These are phyloP conservation scores for Adelognathus sp. DNA, from an alignment of 2,888 invertebrate species.

Conservation along the genomic window DNA sequence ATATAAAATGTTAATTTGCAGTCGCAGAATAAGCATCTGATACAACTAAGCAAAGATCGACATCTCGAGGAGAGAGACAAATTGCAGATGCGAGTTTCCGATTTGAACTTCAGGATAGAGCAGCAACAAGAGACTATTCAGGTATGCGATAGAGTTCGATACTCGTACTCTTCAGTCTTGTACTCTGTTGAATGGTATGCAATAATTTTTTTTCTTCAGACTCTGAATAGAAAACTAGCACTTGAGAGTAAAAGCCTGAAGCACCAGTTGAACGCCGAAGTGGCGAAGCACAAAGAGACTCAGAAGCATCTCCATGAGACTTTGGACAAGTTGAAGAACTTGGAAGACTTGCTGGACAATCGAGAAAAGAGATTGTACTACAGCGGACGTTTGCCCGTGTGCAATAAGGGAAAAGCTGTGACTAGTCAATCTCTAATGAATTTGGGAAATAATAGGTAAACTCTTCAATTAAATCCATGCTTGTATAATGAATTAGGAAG, in stretches of 20 bases:
- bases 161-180: neutral
- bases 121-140: slow-evolving; percentile 80
- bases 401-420: slow-evolving; percentile 65
- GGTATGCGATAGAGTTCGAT: slow-evolving; percentile 64
- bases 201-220: slow-evolving; percentile 79
- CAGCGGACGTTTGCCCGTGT: slow-evolving; percentile 68
- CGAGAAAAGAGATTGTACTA: slow-evolving; percentile 74
- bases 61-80: slow-evolving; percentile 89
- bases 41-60: slow-evolving; percentile 88
- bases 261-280: slow-evolving; percentile 87
- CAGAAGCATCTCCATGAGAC: slow-evolving; percentile 86
- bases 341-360: slow-evolving; percentile 85
- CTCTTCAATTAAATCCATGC: neutral
- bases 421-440: slow-evolving; percentile 74
- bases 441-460: slow-evolving; percentile 71
- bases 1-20: slow-evolving; percentile 49
- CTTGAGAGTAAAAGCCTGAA: slow-evolving; percentile 89
- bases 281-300: slow-evolving; percentile 87
- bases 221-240: slow-evolving; percentile 87
- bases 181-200: neutral
- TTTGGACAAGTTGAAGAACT: slow-evolving; percentile 84
- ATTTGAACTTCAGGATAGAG: slow-evolving; percentile 77
- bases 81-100: slow-evolving; percentile 84
- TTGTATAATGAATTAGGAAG: neutral
- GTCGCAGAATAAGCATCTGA: slow-evolving; percentile 88